A percentile compares a stretch with the other conserved stretches of the same genome.
phyloP scores from a whole-genome alignment of 2,888 invertebrate species.

The Euplexia lucipara region DNA sequence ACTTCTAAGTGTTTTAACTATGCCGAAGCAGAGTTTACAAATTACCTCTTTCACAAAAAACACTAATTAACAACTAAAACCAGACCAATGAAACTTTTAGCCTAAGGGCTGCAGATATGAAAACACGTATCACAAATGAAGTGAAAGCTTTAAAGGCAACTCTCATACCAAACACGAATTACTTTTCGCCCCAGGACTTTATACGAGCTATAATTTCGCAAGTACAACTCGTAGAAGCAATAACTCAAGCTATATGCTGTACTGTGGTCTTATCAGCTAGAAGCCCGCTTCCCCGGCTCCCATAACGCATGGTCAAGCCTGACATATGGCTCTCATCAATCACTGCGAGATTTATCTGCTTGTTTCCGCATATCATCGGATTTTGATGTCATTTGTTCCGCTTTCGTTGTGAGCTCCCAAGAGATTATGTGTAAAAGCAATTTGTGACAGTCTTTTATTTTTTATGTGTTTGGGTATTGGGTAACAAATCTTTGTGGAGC shows the following conservation, averaged over 20 bases:
- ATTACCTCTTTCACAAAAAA: neutral
- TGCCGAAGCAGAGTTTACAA: neutral
- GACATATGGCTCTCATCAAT: conserved; percentile 58
- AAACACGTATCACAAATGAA: conserved; percentile 31
- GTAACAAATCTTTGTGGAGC: neutral
- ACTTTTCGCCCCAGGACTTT: conserved; percentile 43
- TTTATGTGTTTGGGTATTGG: conserved; percentile 4
- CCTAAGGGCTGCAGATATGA: conserved; percentile 33
- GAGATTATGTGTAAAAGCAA: conserved; percentile 30
- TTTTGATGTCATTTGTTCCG: conserved; percentile 37
- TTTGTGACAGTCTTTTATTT: conserved; percentile 33
- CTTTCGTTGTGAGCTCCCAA: conserved; percentile 9
- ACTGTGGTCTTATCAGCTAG: conserved; percentile 37
- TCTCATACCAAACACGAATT: conserved; percentile 15
- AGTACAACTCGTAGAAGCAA: conserved; percentile 23
- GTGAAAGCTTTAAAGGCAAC: conserved; percentile 42
- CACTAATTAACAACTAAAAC: neutral
- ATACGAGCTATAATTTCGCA: conserved; percentile 38
- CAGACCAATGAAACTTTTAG: conserved; percentile 5
- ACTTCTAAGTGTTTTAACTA: neutral
- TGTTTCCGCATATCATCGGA: conserved; percentile 54
- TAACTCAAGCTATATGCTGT: conserved; percentile 43
- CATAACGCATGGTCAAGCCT: conserved; percentile 46
- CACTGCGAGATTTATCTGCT: conserved; percentile 54
- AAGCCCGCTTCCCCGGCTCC: conserved; percentile 14